A percentile compares a stretch with the other conserved stretches of the same genome.
Conservation (phyloP, 2,113 vertebrate species). For the Abramis brama region DNA sequence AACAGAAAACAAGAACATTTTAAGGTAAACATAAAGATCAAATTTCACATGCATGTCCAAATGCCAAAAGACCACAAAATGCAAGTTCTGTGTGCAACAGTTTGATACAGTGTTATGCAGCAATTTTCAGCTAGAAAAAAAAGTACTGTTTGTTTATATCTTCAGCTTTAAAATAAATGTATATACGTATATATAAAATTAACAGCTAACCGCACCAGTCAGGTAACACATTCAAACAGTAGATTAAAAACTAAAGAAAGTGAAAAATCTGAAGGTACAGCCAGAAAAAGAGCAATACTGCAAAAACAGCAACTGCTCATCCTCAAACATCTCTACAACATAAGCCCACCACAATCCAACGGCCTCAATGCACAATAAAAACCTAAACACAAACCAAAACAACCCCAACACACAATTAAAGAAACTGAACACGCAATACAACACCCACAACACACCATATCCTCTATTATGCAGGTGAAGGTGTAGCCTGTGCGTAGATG, state of each 20-base stretch:
- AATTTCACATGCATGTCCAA: not conserved
- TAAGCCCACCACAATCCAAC: not conserved
- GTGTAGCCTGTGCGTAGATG: not conserved
- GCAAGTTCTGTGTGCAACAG: not conserved
- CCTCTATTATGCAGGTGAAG: not conserved
- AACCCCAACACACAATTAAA: not conserved
- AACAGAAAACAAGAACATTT: not conserved
- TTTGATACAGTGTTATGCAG: not conserved
- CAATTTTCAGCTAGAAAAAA: not conserved
- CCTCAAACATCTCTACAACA: not conserved
- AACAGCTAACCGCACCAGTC: not conserved
- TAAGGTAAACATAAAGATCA: not conserved
- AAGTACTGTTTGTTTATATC: not conserved
- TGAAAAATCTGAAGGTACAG: not conserved
- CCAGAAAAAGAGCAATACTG: not conserved
- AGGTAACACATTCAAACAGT: not conserved
- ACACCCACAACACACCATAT: constrained; percentile 8
- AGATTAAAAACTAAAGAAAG: not conserved
- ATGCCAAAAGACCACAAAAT: not conserved
- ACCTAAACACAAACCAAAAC: not conserved
- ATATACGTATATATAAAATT: too few species aligned
- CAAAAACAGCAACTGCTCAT: not conserved
- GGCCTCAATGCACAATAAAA: not conserved
- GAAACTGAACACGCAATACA: not conserved
- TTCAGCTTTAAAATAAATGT: not conserved